A percentile compares a stretch with the other conserved stretches of the same genome.
Evolutionary conservation across 2,113 vertebrate genomes (phyloP).

Genomic region (Sakesphorus luctuosus): DNA sequence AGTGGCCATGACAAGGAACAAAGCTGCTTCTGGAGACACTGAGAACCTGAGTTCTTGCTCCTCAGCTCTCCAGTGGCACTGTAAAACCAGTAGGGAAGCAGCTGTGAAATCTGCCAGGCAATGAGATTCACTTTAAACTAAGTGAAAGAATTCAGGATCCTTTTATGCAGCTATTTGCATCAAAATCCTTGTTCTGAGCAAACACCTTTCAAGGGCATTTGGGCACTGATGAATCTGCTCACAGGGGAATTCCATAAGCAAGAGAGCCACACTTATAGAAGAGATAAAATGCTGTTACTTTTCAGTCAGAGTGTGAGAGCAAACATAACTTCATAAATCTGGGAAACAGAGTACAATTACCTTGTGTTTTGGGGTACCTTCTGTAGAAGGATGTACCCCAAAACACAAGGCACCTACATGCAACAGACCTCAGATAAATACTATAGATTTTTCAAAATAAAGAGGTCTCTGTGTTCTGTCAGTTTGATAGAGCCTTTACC

Average conservation of each 20-base stretch:
- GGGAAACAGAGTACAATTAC: neutral
- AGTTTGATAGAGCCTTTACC: neutral
- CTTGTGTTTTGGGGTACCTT: neutral
- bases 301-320: neutral
- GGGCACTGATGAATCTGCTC: neutral
- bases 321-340: neutral
- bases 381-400: neutral
- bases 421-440: neutral
- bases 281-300: neutral
- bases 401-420: neutral
- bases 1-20: neutral
- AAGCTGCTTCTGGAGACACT: neutral
- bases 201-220: neutral
- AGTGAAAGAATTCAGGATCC: neutral
- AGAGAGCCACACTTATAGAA: neutral
- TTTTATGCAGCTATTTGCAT: neutral
- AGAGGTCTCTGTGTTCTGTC: neutral
- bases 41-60: neutral
- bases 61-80: neutral
- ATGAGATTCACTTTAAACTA: neutral
- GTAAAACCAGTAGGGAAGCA: neutral
- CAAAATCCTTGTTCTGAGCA: neutral
- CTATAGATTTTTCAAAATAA: neutral
- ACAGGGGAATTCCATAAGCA: neutral
- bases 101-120: neutral